Conservation (phyloP, 2,888 invertebrate genomes). For the Alviniconcha strummeri region DNA sequence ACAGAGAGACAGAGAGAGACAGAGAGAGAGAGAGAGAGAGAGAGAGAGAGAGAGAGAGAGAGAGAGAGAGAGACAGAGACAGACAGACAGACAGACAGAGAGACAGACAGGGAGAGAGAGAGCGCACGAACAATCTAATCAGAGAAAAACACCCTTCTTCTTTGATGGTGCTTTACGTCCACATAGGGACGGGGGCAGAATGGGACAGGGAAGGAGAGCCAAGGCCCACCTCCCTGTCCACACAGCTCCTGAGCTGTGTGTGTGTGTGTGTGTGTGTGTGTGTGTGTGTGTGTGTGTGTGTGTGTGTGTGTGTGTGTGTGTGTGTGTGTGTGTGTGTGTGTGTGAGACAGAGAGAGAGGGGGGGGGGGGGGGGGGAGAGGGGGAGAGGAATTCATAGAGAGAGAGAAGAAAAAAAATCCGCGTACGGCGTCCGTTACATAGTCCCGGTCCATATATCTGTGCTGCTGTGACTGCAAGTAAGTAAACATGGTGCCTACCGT, state of each 20-base stretch:
- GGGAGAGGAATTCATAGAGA: neutral
- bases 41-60: neutral
- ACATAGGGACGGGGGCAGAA: neutral
- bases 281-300: too few species aligned
- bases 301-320: too few species aligned
- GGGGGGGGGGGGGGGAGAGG: neutral
- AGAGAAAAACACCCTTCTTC: neutral
- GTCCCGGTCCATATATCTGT: too few species aligned
- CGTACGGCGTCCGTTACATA: too few species aligned
- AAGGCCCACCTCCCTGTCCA: too few species aligned
- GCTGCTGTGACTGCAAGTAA: too few species aligned
- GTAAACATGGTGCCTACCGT: too few species aligned
- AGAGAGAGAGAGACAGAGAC: neutral
- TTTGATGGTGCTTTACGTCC: neutral
- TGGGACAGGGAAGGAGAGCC: too few species aligned
- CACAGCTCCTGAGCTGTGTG: too few species aligned
- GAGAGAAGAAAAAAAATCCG: too few species aligned
- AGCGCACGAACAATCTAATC: neutral
- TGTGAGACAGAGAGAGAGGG: neutral
- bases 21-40: neutral
- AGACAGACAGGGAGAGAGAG: conserved; percentile 15
- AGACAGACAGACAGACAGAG: neutral
- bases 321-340: too few species aligned
- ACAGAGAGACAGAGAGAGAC: neutral
- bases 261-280: too few species aligned